Percentiles rank a stretch among this genome's conserved stretches.
phyloP scores from a whole-genome alignment of 2,888 invertebrate species.

The Machimus atricapillus region DNA sequence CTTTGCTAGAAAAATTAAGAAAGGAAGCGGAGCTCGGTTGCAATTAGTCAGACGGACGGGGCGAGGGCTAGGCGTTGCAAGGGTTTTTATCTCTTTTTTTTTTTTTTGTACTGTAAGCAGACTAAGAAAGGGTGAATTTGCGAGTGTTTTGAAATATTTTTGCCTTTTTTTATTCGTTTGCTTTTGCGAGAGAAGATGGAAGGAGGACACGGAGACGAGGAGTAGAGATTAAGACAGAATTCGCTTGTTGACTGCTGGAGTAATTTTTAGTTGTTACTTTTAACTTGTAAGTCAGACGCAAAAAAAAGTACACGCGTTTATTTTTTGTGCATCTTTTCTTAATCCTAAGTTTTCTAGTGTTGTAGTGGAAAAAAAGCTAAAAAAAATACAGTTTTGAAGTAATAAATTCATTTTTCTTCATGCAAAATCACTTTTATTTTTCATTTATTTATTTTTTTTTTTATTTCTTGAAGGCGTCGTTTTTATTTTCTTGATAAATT shows the following conservation, averaged over 20 bases:
- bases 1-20: slow-evolving; percentile 13
- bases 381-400: slow-evolving; percentile 36
- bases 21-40: slow-evolving; percentile 8
- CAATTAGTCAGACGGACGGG: slow-evolving; percentile 6
- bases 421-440: slow-evolving; percentile 35
- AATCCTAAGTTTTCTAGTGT: slow-evolving; percentile 43
- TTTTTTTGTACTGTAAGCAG: not conserved
- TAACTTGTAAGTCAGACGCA: slow-evolving; percentile 29
- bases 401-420: slow-evolving; percentile 46
- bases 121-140: slow-evolving; percentile 4
- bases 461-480: not conserved
- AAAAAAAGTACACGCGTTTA: slow-evolving; percentile 32
- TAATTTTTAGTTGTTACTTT: slow-evolving; percentile 33
- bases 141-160: slow-evolving; percentile 12
- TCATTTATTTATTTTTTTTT: not conserved
- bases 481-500: not conserved
- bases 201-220: not conserved
- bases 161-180: slow-evolving; percentile 35
- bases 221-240: slow-evolving; percentile 35
- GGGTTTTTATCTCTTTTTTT: not conserved
- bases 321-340: slow-evolving; percentile 43
- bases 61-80: not conserved
- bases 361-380: slow-evolving; percentile 40
- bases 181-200: not conserved
- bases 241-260: slow-evolving; percentile 45